Evolutionary conservation across 2,797 vertebrate genomes (phyloP), one percentile per base, ranked within the genome.

Genomic region (Pogonophryne albipinna): DNA sequence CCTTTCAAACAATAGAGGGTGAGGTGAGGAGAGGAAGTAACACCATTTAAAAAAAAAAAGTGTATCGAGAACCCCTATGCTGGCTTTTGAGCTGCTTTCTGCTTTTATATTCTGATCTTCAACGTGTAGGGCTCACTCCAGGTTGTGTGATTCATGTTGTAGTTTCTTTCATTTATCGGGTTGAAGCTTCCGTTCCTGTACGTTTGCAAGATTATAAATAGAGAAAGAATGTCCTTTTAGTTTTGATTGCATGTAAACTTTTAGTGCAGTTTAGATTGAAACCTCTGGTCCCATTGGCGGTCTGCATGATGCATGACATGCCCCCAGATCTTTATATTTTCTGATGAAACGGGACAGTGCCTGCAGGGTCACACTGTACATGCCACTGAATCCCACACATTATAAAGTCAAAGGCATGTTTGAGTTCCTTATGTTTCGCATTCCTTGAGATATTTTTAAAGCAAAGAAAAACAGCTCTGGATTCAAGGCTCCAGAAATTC

Each of bases 381-480:
- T 76, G 20, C 31, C 3, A 13, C 67, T 56, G 60, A 85, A 75
- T 82, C 42, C 44, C 79, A 74, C 60, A 58, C 44, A 50, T 53
- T 63, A 10, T 79, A 42, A 76, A 42, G 77, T 84, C 70, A 74
- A 53, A 55, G 76, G 78, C 74, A 69, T 81, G 77, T 87, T 84
- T 84, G 59, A 60, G 82, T 57, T 81, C 66, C 78, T 79, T 72
- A 74, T 85, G 85, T 73, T 27, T 86, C 73, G 10, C 88, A 87
- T 88, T 90, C 84, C 83, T 67, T 0, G 5, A 67, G 84, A 64
- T 91, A 85, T 90, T 88, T 91, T 80, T 83, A 74, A 91, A 82
- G 66, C 70, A 64, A 88, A 90, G 71, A 76, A 88, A 85, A 92
- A 86, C 84, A 80, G 62, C 75, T 56, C 59, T 4, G 14, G 57